These are phyloP conservation scores for Lordiphosa andalusiaca DNA, from an alignment of 2,888 invertebrate species.

Conservation along the genomic window DNA sequence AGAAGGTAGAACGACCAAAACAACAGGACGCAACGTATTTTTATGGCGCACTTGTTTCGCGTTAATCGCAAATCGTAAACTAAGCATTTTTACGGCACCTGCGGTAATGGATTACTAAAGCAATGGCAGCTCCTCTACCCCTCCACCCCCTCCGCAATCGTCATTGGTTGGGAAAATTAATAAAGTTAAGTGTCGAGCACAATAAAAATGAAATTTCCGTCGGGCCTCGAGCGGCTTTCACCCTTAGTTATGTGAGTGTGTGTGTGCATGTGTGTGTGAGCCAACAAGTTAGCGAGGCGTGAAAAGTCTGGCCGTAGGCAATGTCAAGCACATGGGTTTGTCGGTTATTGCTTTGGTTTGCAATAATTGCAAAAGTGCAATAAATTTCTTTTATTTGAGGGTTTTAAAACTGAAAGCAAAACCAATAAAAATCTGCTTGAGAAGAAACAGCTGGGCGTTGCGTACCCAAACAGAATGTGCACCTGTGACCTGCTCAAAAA, in stretches of 20 bases:
- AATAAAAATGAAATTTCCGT: slow-evolving; percentile 65
- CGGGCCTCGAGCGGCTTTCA: slow-evolving; percentile 21
- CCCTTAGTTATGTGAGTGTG: neutral
- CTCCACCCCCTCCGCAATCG: slow-evolving; percentile 33
- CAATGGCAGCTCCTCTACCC: neutral
- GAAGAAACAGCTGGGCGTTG: neutral
- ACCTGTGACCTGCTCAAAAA: slow-evolving; percentile 2
- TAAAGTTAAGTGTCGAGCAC: slow-evolving; percentile 73
- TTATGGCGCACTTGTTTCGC: slow-evolving; percentile 74
- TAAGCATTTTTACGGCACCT: slow-evolving; percentile 75
- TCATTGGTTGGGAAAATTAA: slow-evolving; percentile 67
- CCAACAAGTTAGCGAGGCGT: slow-evolving; percentile 60
- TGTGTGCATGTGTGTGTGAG: slow-evolving; percentile 6
- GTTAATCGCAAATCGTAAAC: slow-evolving; percentile 75
- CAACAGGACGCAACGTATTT: slow-evolving; percentile 31
- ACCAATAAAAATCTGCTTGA: slow-evolving; percentile 10
- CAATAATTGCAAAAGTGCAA: slow-evolving; percentile 71
- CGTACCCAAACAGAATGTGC: neutral
- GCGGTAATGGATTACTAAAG: slow-evolving; percentile 70
- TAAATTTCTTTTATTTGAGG: slow-evolving; percentile 61
- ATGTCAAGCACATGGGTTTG: slow-evolving; percentile 51
- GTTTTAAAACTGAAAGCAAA: slow-evolving; percentile 37
- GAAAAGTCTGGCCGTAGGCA: slow-evolving; percentile 45
- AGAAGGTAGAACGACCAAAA: slow-evolving; percentile 19
- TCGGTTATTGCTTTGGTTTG: slow-evolving; percentile 65